Base-by-base conservation (phyloP, 2,797 vertebrate species). In the Falco naumanni region DNA sequence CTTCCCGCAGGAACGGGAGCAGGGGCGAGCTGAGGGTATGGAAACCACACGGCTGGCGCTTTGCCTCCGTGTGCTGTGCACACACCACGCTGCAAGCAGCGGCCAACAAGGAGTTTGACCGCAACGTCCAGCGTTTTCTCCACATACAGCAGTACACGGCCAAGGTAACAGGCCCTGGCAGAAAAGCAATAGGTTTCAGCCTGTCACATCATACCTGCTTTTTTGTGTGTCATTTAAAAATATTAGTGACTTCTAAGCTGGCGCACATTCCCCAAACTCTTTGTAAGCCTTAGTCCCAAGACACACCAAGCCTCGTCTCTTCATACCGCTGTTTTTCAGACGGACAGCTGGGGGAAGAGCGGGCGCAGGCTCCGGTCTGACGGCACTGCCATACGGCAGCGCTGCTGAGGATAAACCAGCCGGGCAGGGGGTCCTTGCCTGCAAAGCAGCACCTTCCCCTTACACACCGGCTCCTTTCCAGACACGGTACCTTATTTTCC, bases 401-500 rank as follows among this genome's bases (percentile, higher is more conserved):
- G 11, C 19, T 26, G 47, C 41, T 14, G 29, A 57, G 69, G 47
- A 45, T 5, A 65, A 33, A 25, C 10, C 47, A 77, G 65, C 7
- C 68, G 39, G 22, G 51, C 8, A 68, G 51, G 45, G 0, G 28
- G 11, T 34, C 81, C 59, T 54, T 25, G 13, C 59, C 66, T 66
- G 43, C 51, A 82, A 34, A 60, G 28, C 50, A 82, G 60, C 48
- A 25, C 17, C 41, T n/a, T n/a, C 22, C 34, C 37, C 57, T 84
- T 37, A 81, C 45, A 85, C 6, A 24, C 20, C 57, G n/a, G 25
- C 12, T 82, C 68, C 79, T 77, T 71, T 71, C 31, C 43, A 66
- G 33, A 56, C 1, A 1, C 2, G 41, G 24, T 4, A 48, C 0
- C 0, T 51, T n/a, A 15, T 41, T 59, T 65, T 34, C 54, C 33